Evolutionary conservation across 1,140 invertebrate genomes (phyloP), one percentile per base, ranked within the genome.

Genomic region (Drosophila mayri): DNA sequence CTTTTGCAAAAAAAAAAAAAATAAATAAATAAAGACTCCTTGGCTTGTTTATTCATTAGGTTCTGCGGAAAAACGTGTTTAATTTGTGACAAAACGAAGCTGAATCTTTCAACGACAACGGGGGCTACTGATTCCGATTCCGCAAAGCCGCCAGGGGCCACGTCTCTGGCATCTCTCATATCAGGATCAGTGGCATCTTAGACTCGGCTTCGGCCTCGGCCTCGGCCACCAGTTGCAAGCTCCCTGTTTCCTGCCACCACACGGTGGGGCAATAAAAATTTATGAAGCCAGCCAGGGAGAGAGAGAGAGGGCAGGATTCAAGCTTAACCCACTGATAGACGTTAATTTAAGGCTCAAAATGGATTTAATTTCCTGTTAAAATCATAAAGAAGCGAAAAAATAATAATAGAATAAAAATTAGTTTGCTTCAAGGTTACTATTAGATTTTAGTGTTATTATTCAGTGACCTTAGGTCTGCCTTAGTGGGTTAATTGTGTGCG

Each of bases 51-150:
- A 92, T 92, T 92, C 90, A 92, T 92, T 92, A 88, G 86, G 83
- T 92, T 91, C 85, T 76, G 81, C 54, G 86, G 86, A 92, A 88
- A 92, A 92, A 92, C 90, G 90, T 92, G 90, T 92, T 92, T 92
- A 92, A 92, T 92, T 92, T 92, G 90, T 92, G 90, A 92, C 90
- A 92, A 92, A 91, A 84, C 80, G 84, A 82, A 86, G 66, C 62
- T 52, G 79, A 80, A 74, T 86, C 83, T 81, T 50, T 60, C 28
- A 41, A 46, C 32, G 43, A 44, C 47, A 28, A 64, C 38, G 55
- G 38, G 22, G 40, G 50, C 60, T 20, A 58, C 59, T 38, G 41
- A 63, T 43, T 61, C 22, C 37, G 18, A 43, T 37, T 37, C 40
- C 20, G 30, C 40, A 40, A 20, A 30, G n/a, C 16, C 14, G 35